These are phyloP conservation scores for Pecten maximus DNA, from an alignment of 2,888 invertebrate genomes.

Conservation along the genomic window DNA sequence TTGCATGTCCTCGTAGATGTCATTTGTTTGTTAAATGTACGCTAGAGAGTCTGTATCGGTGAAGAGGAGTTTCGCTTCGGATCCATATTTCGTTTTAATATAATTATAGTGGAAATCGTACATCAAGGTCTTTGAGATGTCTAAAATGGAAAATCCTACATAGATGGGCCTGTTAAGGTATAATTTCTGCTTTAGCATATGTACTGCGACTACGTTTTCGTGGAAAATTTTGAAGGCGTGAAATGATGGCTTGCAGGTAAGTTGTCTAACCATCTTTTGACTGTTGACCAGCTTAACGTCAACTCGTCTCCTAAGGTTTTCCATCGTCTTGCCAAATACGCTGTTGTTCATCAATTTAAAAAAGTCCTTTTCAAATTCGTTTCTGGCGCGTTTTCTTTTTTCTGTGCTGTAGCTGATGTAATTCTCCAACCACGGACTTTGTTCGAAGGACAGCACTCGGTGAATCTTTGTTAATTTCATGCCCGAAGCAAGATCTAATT, in stretches of 20 bases:
- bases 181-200: conserved; percentile 63
- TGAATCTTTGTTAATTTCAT: conserved; percentile 68
- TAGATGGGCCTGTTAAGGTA: conserved; percentile 81
- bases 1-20: conserved; percentile 56
- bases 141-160: conserved; percentile 80
- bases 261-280: conserved; percentile 30
- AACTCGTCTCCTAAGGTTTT: conserved; percentile 80
- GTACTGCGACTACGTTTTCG: conserved; percentile 79
- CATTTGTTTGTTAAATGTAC: conserved; percentile 49
- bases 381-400: conserved; percentile 68
- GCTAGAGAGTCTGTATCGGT: conserved; percentile 59
- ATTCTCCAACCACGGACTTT: conserved; percentile 73
- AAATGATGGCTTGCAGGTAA: conserved; percentile 54
- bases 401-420: conserved; percentile 75
- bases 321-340: conserved; percentile 82
- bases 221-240: conserved; percentile 70
- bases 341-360: conserved; percentile 68
- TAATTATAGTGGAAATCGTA: conserved; percentile 80
- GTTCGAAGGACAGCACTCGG: conserved; percentile 74
- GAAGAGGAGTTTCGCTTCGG: conserved; percentile 55
- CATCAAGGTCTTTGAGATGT: conserved; percentile 81
- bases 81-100: conserved; percentile 52
- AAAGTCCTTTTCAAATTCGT: conserved; percentile 79
- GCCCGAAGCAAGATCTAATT: conserved; percentile 69
- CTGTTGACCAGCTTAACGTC: conserved; percentile 56